Evolutionary conservation across 2,888 invertebrate genomes (phyloP), one percentile per base, ranked within the genome.

Genomic region (Platerodrilus igneus): DNA sequence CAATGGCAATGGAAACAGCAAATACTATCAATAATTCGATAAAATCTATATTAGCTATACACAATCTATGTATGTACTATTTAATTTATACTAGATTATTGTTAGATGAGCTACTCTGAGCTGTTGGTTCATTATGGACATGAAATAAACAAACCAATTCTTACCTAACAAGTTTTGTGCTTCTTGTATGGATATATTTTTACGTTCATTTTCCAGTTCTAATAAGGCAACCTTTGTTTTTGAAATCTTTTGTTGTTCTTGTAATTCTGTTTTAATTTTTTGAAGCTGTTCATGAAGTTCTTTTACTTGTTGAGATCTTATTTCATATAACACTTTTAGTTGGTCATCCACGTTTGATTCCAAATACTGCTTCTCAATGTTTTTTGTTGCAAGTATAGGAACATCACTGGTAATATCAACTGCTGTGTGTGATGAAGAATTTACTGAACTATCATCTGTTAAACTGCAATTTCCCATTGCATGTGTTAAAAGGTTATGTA

Each of bases 401-500:
- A 21, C 9, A 11, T 26, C 22, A 15, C n/a, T 27, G 11, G 33
- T 28, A 8, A 51, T 47, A 11, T 45, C 46, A 6, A 48, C 17
- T 5, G 48, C 46, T 3, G 51, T 45, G 22, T 48, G 51, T 20
- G 40, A 34, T 5, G 55, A 56, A 2, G 55, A 53, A 39, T 55
- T 50, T n/a, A 55, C 23, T 5, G 56, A 53, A 25, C 52, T 55
- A 25, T 49, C 49, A 19, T 57, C 53, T 17, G 54, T 54, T 27
- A 48, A 57, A 37, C 55, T 53, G 36, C 54, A 56, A 6, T 55
- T 53, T 21, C 51, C 55, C 52, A 57, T 49, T 3, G 48, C 53
- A 17, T 50, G 50, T 4, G 47, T 45, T 17, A 57, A 33, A 3
- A 53, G 36, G 29, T 47, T 51, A 22, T 51, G 53, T 13, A 57